These are phyloP conservation scores for Halesus radiatus DNA, from an alignment of 1,140 invertebrate genomes.

Conservation along the genomic window DNA sequence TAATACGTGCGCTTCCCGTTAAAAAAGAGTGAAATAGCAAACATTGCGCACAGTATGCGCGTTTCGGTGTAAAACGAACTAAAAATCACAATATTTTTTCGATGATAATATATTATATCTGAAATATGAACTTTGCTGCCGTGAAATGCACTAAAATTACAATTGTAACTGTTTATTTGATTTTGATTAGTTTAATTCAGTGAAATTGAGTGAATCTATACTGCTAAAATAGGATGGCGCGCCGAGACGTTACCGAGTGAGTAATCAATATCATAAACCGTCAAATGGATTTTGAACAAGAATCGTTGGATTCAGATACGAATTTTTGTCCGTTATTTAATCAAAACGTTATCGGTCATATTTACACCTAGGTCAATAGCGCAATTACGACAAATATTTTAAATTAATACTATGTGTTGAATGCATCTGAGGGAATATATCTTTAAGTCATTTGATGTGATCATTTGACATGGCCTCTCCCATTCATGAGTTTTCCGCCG, in stretches of 20 bases:
- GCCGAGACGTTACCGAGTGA: constrained; percentile 23
- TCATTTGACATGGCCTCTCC: constrained; percentile 23
- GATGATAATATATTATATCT: constrained; percentile 22
- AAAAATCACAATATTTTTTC: constrained; percentile 43
- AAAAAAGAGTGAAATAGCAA: constrained; percentile 34
- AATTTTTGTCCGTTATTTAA: constrained; percentile 43
- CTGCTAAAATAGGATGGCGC: constrained; percentile 32
- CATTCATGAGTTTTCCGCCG: neutral
- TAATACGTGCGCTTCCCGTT: neutral
- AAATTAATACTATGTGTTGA: neutral
- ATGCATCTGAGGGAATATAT: neutral
- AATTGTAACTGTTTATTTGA: constrained; percentile 9
- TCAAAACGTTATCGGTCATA: constrained; percentile 6
- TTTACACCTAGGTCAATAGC: constrained; percentile 18
- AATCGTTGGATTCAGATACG: constrained; percentile 38
- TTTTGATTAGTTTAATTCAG: constrained; percentile 2
- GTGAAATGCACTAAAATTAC: constrained; percentile 11
- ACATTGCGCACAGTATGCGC: neutral
- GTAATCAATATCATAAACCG: constrained; percentile 48
- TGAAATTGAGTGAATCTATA: constrained; percentile 13
- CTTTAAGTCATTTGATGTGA: neutral
- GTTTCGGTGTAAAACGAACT: constrained; percentile 23
- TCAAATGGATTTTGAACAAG: constrained; percentile 41
- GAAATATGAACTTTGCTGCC: constrained; percentile 16
- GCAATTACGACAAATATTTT: neutral